Evolutionary conservation across 1,140 invertebrate species (phyloP), one percentile per base, ranked within the genome.

Genomic region (Tetramorium parvispinum): DNA sequence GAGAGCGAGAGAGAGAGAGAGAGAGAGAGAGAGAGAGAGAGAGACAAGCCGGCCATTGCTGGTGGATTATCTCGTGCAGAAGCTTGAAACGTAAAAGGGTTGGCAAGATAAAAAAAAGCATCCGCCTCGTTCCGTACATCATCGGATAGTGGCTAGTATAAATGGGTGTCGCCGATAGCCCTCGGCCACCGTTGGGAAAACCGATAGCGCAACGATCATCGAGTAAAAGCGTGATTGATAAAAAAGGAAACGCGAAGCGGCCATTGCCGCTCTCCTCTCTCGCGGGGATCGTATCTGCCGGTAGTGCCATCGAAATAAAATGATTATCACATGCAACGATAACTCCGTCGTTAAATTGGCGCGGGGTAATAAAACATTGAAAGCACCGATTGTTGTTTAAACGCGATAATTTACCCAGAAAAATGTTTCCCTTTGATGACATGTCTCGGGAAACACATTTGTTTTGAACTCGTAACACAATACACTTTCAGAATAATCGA

Each of bases 191-290:
- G 71, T 88, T 66, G 43, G 51, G 53, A 85, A 46, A 85, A 85
- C 81, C 75, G 87, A 89, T 89, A 89, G 85, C 85, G 71, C 91
- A 91, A 91, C 91, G 90, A 92, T 93, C 92, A 91, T 91, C 89
- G 87, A 71, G 85, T 86, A 92, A 92, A 91, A 88, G 91, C 86
- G 88, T 90, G 90, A 92, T 92, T 92, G 91, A 92, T 92, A 92
- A 92, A 91, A 88, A 85, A 85, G 68, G 59, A 76, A 82, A 53
- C 32, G 43, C 40, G 49, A 46, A 85, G 78, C 73, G 46, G n/a
- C 86, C 63, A 51, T 71, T 37, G 78, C 59, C 40, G 55, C 73
- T 43, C 57, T 37, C 3, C 53, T 73, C 40, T 85, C 87, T 61
- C 77, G 27, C 24, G 78, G 87, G 85, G 37, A 82, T 86, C 68